Percentiles rank a stretch among this genome's conserved stretches.
Evolutionary conservation across 2,797 vertebrate species (phyloP).

Genomic region (Notamacropus eugenii): DNA sequence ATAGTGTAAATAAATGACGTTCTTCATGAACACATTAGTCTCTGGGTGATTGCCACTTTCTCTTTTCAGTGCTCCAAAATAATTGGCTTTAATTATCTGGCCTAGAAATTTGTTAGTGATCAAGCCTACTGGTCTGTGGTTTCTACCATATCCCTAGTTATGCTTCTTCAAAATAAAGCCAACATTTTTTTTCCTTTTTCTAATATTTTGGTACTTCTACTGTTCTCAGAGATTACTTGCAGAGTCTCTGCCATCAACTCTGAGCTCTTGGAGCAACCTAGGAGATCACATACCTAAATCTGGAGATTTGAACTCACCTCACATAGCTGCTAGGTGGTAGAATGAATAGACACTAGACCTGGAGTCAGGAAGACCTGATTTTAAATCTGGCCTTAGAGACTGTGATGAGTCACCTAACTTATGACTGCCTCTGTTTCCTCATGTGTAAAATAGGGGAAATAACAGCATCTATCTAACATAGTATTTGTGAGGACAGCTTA

Average conservation of each 20-base stretch:
- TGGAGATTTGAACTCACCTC: neutral
- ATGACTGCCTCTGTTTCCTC: neutral
- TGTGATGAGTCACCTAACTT: neutral
- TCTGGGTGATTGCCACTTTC: neutral
- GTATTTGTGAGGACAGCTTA: neutral
- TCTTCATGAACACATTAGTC: neutral
- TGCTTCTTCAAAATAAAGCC: neutral
- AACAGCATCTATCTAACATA: neutral
- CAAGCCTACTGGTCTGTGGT: neutral
- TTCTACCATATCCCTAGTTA: neutral
- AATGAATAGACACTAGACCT: neutral
- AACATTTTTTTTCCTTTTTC: neutral
- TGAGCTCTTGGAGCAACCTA: neutral
- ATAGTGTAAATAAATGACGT: neutral
- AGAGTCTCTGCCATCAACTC: neutral
- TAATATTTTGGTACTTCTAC: neutral
- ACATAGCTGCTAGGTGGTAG: neutral
- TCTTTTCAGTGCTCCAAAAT: neutral
- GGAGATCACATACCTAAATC: neutral
- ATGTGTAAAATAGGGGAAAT: neutral
- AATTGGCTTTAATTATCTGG: neutral
- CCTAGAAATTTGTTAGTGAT: neutral
- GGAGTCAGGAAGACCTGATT: neutral
- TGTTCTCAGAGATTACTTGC: neutral
- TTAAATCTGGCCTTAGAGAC: neutral